Percentiles rank a stretch among this genome's conserved stretches.
These are phyloP conservation scores for Amiota communis DNA, from an alignment of 2,888 invertebrate species.

Conservation along the genomic window DNA sequence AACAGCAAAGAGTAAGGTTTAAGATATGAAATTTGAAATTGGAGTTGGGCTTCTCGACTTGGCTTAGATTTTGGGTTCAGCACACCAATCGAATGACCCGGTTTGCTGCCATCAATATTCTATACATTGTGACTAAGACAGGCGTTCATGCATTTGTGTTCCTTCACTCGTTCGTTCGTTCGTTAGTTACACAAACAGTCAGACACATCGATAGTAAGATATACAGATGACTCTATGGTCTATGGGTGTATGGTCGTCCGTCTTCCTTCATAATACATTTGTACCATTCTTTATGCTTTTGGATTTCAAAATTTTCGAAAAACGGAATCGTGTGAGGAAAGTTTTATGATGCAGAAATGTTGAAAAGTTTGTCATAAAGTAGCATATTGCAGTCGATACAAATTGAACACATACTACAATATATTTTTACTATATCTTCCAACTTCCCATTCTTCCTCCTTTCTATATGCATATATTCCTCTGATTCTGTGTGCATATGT, in stretches of 20 bases:
- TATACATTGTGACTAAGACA: not conserved
- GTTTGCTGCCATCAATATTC: not conserved
- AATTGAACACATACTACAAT: not conserved
- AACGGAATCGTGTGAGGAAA: not conserved
- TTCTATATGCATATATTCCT: not conserved
- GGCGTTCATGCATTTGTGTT: conserved; percentile 1
- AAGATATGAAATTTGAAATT: no score
- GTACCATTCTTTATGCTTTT: not conserved
- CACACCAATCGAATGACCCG: not conserved
- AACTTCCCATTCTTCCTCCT: not conserved
- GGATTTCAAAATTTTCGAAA: not conserved
- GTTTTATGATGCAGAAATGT: conserved; percentile 21
- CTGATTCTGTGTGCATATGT: no score
- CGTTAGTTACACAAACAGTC: not conserved
- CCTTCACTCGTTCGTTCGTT: not conserved
- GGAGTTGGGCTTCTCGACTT: not conserved
- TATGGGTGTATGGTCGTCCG: not conserved
- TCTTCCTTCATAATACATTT: not conserved
- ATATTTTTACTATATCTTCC: not conserved
- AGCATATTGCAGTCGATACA: conserved; percentile 9
- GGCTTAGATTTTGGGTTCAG: not conserved
- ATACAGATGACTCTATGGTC: not conserved
- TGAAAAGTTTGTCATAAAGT: conserved; percentile 20
- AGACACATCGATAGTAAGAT: not conserved
- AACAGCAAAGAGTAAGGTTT: not conserved